These are phyloP conservation scores for Cheilosia vernalis DNA, from an alignment of 2,888 invertebrate genomes.

Conservation along the genomic window DNA sequence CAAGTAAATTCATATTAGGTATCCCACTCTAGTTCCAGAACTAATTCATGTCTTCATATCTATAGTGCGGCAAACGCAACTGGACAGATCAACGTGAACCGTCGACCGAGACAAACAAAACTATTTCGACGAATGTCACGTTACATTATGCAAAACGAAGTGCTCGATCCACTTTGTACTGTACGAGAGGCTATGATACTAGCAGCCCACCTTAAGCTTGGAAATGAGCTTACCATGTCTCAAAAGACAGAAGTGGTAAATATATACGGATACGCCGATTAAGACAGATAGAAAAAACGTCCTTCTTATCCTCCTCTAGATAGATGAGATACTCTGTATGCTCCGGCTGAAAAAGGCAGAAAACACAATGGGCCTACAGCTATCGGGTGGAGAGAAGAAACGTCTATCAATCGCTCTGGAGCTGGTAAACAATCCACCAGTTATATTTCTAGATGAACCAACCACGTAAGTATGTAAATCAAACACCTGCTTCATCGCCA, in stretches of 20 bases:
- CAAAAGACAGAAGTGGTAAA: constrained; percentile 90
- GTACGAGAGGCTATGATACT: constrained; percentile 94
- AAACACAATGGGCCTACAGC: constrained; percentile 88
- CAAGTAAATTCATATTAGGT: constrained; percentile 87
- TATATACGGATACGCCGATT: constrained; percentile 62
- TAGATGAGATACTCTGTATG: constrained; percentile 93
- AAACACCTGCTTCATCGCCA: constrained; percentile 6
- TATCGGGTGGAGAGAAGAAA: constrained; percentile 97
- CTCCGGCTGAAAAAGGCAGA: constrained; percentile 89
- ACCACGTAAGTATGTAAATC: constrained; percentile 89
- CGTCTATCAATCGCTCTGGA: constrained; percentile 96
- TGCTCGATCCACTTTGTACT: constrained; percentile 93
- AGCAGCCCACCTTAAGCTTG: constrained; percentile 95
- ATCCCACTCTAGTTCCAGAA: background rate
- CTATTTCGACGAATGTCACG: constrained; percentile 94
- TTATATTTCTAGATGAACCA: constrained; percentile 97
- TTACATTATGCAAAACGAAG: constrained; percentile 97
- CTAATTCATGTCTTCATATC: constrained; percentile 1
- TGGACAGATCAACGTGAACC: constrained; percentile 92
- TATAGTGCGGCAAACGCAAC: constrained; percentile 87
- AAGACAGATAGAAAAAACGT: background rate
- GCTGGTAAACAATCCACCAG: constrained; percentile 95
- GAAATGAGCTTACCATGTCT: constrained; percentile 85
- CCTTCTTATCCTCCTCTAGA: constrained; percentile 84
- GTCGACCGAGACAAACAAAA: constrained; percentile 89